Evolutionary conservation across 2,797 vertebrate genomes (phyloP), one percentile per base, ranked within the genome.

Genomic region (Caiman crocodilus): DNA sequence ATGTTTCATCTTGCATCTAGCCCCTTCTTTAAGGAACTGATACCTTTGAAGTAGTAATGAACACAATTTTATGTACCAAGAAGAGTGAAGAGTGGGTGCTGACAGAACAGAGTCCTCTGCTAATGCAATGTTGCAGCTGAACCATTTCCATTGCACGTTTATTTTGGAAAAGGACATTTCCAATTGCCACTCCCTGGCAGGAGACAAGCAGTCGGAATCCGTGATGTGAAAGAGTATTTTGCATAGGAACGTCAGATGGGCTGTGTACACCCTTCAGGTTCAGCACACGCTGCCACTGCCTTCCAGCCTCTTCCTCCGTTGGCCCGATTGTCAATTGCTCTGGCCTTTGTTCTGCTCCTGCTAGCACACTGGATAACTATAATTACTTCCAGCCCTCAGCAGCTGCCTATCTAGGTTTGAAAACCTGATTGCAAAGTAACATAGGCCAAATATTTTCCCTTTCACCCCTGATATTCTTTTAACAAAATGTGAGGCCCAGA

Each of bases 131-230:
- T 74, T 88, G 25, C 0, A 58, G 35, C 79, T 87, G 75, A 15
- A 93, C 64, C 90, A 73, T 8, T 92, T 28, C 79, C 89, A 73
- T 65, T 3, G 56, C 58, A 3, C 9, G 80, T 78, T 92, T 90
- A 85, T 95, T 97, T 95, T 84, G 55, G 87, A 90, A 32, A 1
- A 67, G 32, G 90, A 78, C 2, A 3, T 90, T 95, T 94, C 94
- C 9, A 21, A 95, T 84, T 55, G 90, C 84, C 77, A 0, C 91
- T 90, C 91, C 92, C 93, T 88, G 92, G 87, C 82, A 10, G 64
- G 94, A 84, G 90, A 92, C 0, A 90, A 87, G 71, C 25, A 4
- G 78, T 73, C 28, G 78, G 77, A 90, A 28, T 91, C 88, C 90
- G 42, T 0, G 85, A 74, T 64, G 28, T 60, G 83, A 89, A 81